Evolutionary conservation across 2,888 invertebrate species (phyloP).

Genomic region (Aelia acuminata): DNA sequence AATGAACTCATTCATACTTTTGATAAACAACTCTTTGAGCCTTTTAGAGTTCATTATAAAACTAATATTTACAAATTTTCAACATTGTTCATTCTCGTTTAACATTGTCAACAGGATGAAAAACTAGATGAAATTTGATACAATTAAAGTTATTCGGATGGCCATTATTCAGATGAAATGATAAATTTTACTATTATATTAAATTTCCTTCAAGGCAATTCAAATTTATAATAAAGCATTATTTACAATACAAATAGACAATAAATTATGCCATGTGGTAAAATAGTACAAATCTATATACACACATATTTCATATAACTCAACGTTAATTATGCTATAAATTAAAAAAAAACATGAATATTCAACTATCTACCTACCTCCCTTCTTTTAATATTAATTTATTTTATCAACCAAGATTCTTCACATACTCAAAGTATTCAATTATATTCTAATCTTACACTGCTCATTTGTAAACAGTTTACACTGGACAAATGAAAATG

Average conservation of each 20-base stretch:
- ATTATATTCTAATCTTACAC: not conserved
- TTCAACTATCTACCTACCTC: not conserved
- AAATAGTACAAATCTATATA: constrained; percentile 15
- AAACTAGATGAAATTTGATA: not conserved
- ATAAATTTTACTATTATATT: not conserved
- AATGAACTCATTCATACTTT: not conserved
- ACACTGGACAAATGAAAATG: not conserved
- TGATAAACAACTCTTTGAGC: constrained; percentile 33
- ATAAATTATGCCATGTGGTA: not conserved
- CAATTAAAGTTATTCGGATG: not conserved
- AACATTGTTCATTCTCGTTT: not conserved
- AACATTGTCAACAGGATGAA: not conserved
- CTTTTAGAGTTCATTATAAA: constrained; percentile 38
- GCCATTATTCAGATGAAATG: not conserved
- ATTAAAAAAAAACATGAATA: not conserved
- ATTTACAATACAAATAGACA: not conserved
- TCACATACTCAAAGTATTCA: not conserved
- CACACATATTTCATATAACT: not conserved
- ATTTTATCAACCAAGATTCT: not conserved
- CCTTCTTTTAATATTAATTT: not conserved
- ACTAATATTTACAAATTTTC: constrained; percentile 38
- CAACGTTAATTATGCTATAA: not conserved
- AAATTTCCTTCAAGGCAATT: not conserved
- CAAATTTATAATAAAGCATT: not conserved
- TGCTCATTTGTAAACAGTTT: not conserved